These are phyloP conservation scores for Pandion haliaetus DNA, from an alignment of 2,113 vertebrate genomes.

Conservation along the genomic window DNA sequence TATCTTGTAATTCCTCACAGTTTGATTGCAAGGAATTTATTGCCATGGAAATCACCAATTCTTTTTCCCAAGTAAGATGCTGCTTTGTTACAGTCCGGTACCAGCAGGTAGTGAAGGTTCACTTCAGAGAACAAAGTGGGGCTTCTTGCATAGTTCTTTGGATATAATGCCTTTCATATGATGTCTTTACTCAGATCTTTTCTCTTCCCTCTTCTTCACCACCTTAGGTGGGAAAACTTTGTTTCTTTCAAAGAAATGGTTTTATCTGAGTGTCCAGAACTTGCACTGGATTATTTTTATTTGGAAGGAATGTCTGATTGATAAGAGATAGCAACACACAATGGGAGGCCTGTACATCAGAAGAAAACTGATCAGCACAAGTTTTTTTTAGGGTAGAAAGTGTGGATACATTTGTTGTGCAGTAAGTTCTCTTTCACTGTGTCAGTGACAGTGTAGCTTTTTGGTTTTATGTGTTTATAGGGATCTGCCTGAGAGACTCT, in stretches of 20 bases:
- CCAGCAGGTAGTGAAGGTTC: not conserved
- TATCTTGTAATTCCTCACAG: not conserved
- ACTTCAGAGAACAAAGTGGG: not conserved
- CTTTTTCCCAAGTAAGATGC: not conserved
- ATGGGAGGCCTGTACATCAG: not conserved
- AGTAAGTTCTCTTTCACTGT: not conserved
- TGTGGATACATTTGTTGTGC: fast-evolving
- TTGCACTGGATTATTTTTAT: not conserved
- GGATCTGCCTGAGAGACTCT: not conserved
- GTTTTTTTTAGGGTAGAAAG: not conserved
- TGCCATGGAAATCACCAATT: not conserved
- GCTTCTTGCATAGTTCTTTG: not conserved
- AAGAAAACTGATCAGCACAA: not conserved
- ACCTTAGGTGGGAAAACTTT: not conserved
- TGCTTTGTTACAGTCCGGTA: not conserved
- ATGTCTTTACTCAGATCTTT: not conserved
- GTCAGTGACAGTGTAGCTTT: not conserved
- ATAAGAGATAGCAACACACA: not conserved
- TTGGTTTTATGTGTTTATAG: not conserved
- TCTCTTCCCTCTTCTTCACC: not conserved
- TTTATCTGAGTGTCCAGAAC: not conserved
- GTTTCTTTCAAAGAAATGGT: not conserved
- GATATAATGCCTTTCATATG: not conserved
- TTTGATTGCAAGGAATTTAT: not conserved
- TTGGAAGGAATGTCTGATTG: not conserved